A percentile compares a stretch with the other conserved stretches of the same genome.
These are phyloP conservation scores for Nycticebus coucang DNA, from an alignment of 2,113 vertebrate species.

Conservation along the genomic window DNA sequence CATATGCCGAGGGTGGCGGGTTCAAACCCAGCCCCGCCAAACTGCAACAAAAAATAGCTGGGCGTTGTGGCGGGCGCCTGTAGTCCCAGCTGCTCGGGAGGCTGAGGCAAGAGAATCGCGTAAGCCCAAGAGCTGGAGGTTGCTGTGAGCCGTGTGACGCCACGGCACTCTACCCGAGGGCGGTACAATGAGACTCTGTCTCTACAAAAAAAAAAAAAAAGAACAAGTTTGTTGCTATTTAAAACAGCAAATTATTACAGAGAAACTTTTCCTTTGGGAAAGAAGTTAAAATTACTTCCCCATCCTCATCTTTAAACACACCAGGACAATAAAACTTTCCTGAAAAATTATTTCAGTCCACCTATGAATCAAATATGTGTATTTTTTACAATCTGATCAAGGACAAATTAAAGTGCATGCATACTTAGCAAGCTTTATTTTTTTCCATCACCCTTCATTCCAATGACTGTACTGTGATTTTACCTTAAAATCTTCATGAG, in stretches of 20 bases:
- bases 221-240: slow-evolving; percentile 46
- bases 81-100: too few species aligned
- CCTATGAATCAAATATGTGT: slow-evolving; percentile 56
- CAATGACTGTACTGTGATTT: slow-evolving; percentile 55
- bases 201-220: too few species aligned
- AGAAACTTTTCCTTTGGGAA: slow-evolving; percentile 50
- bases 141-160: too few species aligned
- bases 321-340: not conserved
- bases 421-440: slow-evolving; percentile 63
- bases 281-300: slow-evolving; percentile 52
- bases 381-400: slow-evolving; percentile 26
- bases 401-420: not conserved
- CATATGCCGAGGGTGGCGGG: too few species aligned
- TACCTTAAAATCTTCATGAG: slow-evolving; percentile 61
- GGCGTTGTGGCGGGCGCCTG: too few species aligned
- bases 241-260: slow-evolving; percentile 60
- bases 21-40: too few species aligned
- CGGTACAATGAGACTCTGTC: too few species aligned
- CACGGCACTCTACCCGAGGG: too few species aligned
- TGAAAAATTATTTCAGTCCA: not conserved
- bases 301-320: not conserved
- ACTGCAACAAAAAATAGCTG: too few species aligned
- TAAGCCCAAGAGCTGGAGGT: too few species aligned
- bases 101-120: too few species aligned
- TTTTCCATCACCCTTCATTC: not conserved